A percentile compares a stretch with the other conserved stretches of the same genome.
These are phyloP conservation scores for Neodontobutis hainanensis DNA, from an alignment of 2,113 vertebrate species.

Conservation along the genomic window DNA sequence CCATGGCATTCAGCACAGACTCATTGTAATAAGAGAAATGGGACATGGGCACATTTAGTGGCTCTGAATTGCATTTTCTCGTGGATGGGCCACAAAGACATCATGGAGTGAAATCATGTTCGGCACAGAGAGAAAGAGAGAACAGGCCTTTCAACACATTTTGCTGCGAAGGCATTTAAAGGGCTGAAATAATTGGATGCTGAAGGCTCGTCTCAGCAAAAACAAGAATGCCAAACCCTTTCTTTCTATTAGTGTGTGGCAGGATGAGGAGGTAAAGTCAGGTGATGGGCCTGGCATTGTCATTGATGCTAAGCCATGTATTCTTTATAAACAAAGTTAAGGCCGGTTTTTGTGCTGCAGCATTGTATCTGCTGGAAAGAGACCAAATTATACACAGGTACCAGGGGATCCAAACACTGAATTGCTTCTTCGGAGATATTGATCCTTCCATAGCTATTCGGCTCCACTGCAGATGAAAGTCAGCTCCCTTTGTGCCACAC, in stretches of 20 bases:
- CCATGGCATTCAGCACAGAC: slow-evolving; percentile 46
- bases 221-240: slow-evolving; percentile 43
- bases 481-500: slow-evolving; percentile 7
- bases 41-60: slow-evolving; percentile 40
- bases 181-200: slow-evolving; percentile 67
- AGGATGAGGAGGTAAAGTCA: slow-evolving; percentile 36
- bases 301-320: slow-evolving; percentile 4
- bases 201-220: slow-evolving; percentile 56
- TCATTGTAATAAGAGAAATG: slow-evolving; percentile 37
- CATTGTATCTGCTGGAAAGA: slow-evolving; percentile 24
- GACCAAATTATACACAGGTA: slow-evolving; percentile 32
- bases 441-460: slow-evolving; percentile 39
- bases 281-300: slow-evolving; percentile 12
- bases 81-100: slow-evolving; percentile 33
- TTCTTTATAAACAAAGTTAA: slow-evolving; percentile 30
- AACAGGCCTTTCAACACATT: slow-evolving; percentile 54
- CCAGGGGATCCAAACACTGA: slow-evolving; percentile 26
- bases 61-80: slow-evolving; percentile 51
- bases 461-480: slow-evolving; percentile 40
- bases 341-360: background rate
- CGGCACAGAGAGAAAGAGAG: slow-evolving; percentile 31
- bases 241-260: slow-evolving; percentile 28
- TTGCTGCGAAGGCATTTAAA: slow-evolving; percentile 62
- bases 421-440: slow-evolving; percentile 49
- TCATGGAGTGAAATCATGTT: slow-evolving; percentile 54